Conservation (phyloP, 2,113 vertebrate species). For the Corythornis cristatus region DNA sequence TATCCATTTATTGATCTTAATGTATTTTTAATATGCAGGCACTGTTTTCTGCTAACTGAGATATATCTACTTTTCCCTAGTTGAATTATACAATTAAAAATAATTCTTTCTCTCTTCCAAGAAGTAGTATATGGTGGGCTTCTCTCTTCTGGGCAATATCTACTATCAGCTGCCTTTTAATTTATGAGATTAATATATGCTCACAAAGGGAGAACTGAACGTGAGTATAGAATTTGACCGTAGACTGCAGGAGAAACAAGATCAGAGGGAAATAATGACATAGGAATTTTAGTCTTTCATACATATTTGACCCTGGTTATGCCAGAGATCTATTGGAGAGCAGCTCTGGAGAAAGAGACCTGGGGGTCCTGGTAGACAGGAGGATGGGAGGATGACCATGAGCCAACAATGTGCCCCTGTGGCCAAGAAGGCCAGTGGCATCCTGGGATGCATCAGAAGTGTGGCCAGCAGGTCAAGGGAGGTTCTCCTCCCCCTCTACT, state of each 20-base stretch:
- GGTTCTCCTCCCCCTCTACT: no score
- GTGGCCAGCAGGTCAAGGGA: no score
- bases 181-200: conserved; percentile 30
- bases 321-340: not conserved
- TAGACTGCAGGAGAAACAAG: not conserved
- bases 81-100: conserved; percentile 43
- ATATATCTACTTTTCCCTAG: conserved; percentile 35
- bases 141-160: not conserved
- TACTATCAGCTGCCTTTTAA: not conserved
- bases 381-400: no score
- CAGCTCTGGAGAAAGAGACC: no score
- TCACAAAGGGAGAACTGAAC: not conserved
- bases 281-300: not conserved
- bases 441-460: no score
- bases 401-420: no score
- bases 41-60: not conserved
- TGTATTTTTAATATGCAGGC: conserved; percentile 58
- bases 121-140: not conserved
- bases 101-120: conserved; percentile 29
- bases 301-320: not conserved
- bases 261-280: not conserved
- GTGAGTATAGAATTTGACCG: not conserved
- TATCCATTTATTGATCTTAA: conserved; percentile 69
- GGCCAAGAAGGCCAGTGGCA: no score
- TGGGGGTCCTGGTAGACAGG: no score